Evolutionary conservation across 2,797 vertebrate genomes (phyloP).

Genomic region (Coccyzus lansbergi): DNA sequence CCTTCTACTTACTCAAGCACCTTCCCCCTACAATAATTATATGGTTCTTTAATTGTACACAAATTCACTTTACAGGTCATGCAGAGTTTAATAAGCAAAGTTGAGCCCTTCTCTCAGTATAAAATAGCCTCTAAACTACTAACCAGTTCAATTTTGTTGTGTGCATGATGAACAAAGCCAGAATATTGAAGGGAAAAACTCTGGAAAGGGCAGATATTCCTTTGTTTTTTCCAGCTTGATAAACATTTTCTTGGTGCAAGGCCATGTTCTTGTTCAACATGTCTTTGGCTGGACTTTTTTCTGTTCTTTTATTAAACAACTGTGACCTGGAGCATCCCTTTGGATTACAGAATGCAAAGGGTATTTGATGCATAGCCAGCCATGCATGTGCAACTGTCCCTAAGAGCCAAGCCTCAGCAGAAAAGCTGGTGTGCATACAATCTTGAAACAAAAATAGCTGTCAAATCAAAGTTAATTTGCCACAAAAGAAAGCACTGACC

Average conservation of each 20-base stretch:
- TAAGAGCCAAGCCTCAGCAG: conserved; percentile 45
- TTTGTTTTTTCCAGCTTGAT: background rate
- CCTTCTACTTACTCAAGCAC: background rate
- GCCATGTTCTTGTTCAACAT: background rate
- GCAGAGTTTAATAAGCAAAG: background rate
- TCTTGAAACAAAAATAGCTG: conserved; percentile 56
- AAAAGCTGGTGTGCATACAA: conserved; percentile 35
- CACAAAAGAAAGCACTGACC: conserved; percentile 13
- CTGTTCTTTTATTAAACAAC: background rate
- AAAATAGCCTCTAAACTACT: background rate
- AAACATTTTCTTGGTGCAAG: background rate
- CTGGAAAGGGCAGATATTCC: background rate
- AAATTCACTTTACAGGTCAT: background rate
- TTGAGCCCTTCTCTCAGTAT: background rate
- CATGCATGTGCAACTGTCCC: conserved; percentile 60
- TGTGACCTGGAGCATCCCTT: conserved; percentile 23
- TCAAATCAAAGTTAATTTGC: conserved; percentile 62
- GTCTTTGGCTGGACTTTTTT: background rate
- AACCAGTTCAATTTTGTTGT: background rate
- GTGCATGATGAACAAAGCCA: background rate
- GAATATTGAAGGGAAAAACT: background rate
- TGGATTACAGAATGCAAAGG: conserved; percentile 19
- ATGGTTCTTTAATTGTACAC: background rate
- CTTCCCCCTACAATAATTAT: background rate
- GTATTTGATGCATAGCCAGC: conserved; percentile 44